Percentiles rank a stretch among this genome's conserved stretches.
These are phyloP conservation scores for Rhynchonema sp. DNA, from an alignment of 2,888 invertebrate genomes.

Conservation along the genomic window DNA sequence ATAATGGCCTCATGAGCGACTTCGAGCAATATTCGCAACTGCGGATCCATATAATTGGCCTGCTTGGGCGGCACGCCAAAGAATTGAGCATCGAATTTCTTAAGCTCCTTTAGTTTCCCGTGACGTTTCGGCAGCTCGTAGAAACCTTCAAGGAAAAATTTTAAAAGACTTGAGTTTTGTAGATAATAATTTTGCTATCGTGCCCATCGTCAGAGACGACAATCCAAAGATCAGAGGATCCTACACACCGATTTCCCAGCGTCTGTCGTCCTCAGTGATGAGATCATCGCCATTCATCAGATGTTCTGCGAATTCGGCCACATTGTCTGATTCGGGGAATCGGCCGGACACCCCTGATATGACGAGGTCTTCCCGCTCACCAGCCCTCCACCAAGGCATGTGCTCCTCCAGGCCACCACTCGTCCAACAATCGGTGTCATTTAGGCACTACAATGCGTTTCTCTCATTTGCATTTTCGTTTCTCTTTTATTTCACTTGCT, in stretches of 20 bases:
- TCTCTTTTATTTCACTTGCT: too few species aligned
- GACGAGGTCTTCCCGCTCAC: conserved; percentile 23
- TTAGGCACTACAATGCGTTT: not conserved
- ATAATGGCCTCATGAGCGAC: conserved; percentile 66
- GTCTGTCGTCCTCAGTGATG: conserved; percentile 64
- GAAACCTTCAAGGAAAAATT: conserved; percentile 24
- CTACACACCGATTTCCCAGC: conserved; percentile 52
- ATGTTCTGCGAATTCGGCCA: conserved; percentile 74
- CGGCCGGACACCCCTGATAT: conserved; percentile 35
- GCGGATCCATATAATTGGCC: conserved; percentile 57
- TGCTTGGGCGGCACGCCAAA: conserved; percentile 27
- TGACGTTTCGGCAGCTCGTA: conserved; percentile 33
- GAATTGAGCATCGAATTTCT: conserved; percentile 31
- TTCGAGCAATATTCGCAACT: conserved; percentile 66
- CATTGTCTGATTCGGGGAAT: conserved; percentile 63
- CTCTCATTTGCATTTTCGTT: too few species aligned
- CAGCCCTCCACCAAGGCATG: not conserved
- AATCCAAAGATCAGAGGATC: too few species aligned
- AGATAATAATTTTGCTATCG: not conserved
- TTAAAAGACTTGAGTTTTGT: not conserved
- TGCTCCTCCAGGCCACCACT: not conserved
- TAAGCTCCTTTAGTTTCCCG: conserved; percentile 35
- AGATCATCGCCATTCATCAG: conserved; percentile 70
- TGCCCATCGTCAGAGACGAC: not conserved
- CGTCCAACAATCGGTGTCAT: not conserved